phyloP scores from a whole-genome alignment of 1,140 invertebrate species.

The Drosophila eugracilis region DNA sequence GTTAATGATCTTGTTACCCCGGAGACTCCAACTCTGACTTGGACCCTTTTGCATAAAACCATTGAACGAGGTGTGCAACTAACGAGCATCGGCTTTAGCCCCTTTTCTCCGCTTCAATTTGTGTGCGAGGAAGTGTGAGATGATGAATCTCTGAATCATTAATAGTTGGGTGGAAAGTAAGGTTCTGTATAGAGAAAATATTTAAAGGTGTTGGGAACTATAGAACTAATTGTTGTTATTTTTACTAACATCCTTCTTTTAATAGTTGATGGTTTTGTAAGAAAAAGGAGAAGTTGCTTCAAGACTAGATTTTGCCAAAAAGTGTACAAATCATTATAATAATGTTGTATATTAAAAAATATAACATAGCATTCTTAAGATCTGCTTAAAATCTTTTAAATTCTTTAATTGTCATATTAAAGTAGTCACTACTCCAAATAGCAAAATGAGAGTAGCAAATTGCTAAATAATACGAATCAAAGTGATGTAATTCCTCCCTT shows the following conservation, averaged over 20 bases:
- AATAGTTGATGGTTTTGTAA: not conserved
- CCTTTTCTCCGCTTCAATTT: slow-evolving; percentile 10
- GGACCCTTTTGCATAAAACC: slow-evolving; percentile 59
- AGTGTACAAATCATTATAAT: too few species aligned
- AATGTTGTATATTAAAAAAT: too few species aligned
- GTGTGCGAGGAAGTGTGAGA: slow-evolving; percentile 2
- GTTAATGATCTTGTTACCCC: slow-evolving; percentile 80
- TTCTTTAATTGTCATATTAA: too few species aligned
- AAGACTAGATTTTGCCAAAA: too few species aligned
- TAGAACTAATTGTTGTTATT: not conserved
- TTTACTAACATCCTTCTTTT: not conserved
- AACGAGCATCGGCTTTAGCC: slow-evolving; percentile 42
- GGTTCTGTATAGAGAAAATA: not conserved
- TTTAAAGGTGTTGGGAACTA: not conserved
- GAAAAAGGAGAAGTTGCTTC: too few species aligned
- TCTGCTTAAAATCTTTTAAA: too few species aligned
- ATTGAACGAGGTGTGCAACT: slow-evolving; percentile 45
- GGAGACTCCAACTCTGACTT: slow-evolving; percentile 29
- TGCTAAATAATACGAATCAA: too few species aligned
- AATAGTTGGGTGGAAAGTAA: not conserved
- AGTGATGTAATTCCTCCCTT: too few species aligned
- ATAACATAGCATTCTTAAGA: too few species aligned
- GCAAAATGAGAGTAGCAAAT: too few species aligned
- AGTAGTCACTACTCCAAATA: too few species aligned
- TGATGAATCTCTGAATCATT: slow-evolving; percentile 22